Conservation (phyloP, 2,888 invertebrate genomes). For the Parnassius apollo region DNA sequence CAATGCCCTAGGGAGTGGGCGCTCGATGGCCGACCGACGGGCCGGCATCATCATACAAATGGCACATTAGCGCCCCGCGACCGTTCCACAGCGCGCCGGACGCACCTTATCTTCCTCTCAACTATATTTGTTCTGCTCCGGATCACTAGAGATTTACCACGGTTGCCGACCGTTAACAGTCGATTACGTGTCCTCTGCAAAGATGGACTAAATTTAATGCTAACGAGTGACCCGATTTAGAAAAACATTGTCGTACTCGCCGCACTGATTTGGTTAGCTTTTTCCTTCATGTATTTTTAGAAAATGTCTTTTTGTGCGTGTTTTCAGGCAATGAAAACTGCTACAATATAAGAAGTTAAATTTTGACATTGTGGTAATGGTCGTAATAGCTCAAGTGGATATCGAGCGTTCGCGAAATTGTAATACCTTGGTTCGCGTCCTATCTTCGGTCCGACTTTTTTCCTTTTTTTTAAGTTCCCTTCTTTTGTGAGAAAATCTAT, state of each 20-base stretch:
- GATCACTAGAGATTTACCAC: conserved; percentile 78
- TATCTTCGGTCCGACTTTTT: too few relatives aligned
- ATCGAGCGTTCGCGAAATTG: too few relatives aligned
- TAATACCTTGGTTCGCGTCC: too few relatives aligned
- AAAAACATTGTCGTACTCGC: conserved; percentile 48
- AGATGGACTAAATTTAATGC: conserved; percentile 68
- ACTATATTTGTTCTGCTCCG: conserved; percentile 77
- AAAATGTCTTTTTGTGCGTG: too few relatives aligned
- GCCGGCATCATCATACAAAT: conserved; percentile 77
- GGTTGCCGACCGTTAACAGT: conserved; percentile 69
- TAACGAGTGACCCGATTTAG: conserved; percentile 45
- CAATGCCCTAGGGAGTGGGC: conserved; percentile 38
- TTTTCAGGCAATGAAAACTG: too few relatives aligned
- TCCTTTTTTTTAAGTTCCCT: too few relatives aligned
- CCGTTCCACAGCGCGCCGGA: conserved; percentile 48
- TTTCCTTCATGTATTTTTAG: too few relatives aligned
- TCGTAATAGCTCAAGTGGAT: too few relatives aligned
- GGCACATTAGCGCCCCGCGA: conserved; percentile 69
- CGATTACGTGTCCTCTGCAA: conserved; percentile 75
- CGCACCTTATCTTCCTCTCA: conserved; percentile 77
- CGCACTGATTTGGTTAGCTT: too few relatives aligned
- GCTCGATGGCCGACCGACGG: conserved; percentile 36
- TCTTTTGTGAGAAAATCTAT: too few relatives aligned
- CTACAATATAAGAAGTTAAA: too few relatives aligned
- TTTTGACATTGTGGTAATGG: too few relatives aligned